phyloP scores from a whole-genome alignment of 2,113 vertebrate species.

The Lophura nycthemera region DNA sequence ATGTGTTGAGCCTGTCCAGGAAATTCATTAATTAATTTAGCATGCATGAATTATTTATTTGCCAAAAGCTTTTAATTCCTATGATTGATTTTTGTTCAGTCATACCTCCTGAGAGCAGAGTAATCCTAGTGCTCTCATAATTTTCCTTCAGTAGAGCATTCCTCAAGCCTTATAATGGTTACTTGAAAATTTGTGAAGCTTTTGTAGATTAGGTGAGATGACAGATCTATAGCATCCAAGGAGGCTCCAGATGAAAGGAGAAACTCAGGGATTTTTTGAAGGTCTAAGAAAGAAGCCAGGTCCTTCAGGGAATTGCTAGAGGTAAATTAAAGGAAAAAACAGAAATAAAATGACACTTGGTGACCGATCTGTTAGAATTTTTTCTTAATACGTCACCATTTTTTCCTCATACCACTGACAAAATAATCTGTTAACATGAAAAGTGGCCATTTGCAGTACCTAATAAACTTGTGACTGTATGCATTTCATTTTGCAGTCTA shows the following conservation, averaged over 20 bases:
- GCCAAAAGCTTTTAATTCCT: constrained; percentile 80
- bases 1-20: constrained; percentile 20
- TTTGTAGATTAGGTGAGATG: constrained; percentile 52
- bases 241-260: constrained; percentile 37
- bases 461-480: constrained; percentile 39
- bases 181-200: constrained; percentile 45
- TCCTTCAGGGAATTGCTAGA: constrained; percentile 29
- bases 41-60: constrained; percentile 84
- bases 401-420: constrained; percentile 23
- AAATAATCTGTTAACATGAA: constrained; percentile 65
- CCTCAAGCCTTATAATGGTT: constrained; percentile 13
- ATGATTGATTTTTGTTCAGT: constrained; percentile 78
- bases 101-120: constrained; percentile 49
- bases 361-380: constrained; percentile 14
- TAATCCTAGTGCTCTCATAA: constrained; percentile 55
- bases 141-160: constrained; percentile 55
- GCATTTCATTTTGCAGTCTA: constrained; percentile 41
- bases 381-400: constrained; percentile 12
- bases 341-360: not conserved
- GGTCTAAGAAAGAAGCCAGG: constrained; percentile 31
- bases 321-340: constrained; percentile 35
- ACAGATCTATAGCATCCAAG: constrained; percentile 26
- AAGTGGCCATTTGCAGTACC: constrained; percentile 38
- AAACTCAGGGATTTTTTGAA: constrained; percentile 23
- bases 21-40: constrained; percentile 81